Conservation (phyloP, 2,797 vertebrate species). For the Protonibea diacanthus region DNA sequence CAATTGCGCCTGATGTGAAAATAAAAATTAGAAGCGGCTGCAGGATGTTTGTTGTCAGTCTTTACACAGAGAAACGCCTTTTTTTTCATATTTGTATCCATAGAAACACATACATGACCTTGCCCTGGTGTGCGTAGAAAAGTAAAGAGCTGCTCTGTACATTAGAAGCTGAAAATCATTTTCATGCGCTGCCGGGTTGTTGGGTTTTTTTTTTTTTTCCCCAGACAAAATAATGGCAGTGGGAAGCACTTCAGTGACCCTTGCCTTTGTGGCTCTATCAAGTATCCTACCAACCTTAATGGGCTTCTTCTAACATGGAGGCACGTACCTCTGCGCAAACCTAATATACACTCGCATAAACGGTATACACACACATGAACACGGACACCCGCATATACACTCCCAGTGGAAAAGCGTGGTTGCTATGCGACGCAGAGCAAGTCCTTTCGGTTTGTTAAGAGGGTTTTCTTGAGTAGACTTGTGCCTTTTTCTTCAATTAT, state of each 20-base stretch:
- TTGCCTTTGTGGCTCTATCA: slow-evolving; percentile 25
- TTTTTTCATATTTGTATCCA: neutral
- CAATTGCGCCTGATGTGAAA: slow-evolving; percentile 9
- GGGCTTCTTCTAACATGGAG: slow-evolving; percentile 41
- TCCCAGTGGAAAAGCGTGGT: slow-evolving; percentile 64
- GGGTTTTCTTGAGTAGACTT: slow-evolving; percentile 49
- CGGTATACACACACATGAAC: slow-evolving; percentile 20
- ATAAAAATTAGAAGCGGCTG: slow-evolving; percentile 1
- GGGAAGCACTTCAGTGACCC: slow-evolving; percentile 25
- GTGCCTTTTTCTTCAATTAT: slow-evolving; percentile 25
- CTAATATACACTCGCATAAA: neutral
- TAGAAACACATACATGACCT: neutral
- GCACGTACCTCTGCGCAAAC: slow-evolving; percentile 36
- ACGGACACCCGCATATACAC: slow-evolving; percentile 24
- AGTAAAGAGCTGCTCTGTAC: neutral
- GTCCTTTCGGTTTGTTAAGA: slow-evolving; percentile 65
- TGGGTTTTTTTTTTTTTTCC: neutral
- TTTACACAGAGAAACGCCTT: neutral
- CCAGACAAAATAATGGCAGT: slow-evolving; percentile 25
- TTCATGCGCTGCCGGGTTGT: neutral
- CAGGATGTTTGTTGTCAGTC: neutral
- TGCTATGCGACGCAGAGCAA: slow-evolving; percentile 82
- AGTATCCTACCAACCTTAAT: slow-evolving; percentile 50
- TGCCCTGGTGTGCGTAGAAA: neutral
- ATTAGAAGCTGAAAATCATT: slow-evolving; percentile 3